Evolutionary conservation across 1,140 invertebrate genomes (phyloP), one percentile per base, ranked within the genome.

Genomic region (Drosophila parvula): DNA sequence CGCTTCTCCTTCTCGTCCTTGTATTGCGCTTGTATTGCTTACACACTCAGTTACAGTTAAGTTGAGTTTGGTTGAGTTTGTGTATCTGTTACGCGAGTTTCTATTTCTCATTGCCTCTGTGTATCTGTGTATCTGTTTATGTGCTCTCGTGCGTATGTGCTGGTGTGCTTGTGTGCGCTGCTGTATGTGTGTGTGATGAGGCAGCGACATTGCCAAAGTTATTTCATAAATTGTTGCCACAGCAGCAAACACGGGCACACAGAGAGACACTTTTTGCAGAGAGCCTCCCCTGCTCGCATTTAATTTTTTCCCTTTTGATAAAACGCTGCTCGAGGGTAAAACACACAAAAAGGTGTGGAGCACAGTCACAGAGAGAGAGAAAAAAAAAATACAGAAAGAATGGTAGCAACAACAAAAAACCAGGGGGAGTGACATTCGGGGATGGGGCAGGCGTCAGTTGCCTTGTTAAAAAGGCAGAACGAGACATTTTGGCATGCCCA

Each of bases 151-250:
- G 14, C 22, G 16, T 32, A 34, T 53, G 27, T 44, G 12, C 64
- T n/a, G 61, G 7, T 56, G 6, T 34, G 45, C 30, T 14, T 48
- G 5, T 58, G 32, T 11, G n/a, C n/a, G n/a, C 18, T n/a, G 30
- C n/a, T 44, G 27, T 22, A 27, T 51, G 60, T 69, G 44, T 32
- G 43, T 53, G 62, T 9, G 40, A 62, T 56, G 53, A 60, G 44
- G 22, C 57, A 59, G 56, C 44, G 59, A 74, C 70, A 86, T 86
- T 79, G 83, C 71, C 71, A 62, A 79, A 88, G 83, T 88, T 88
- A 88, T 88, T 88, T 89, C 77, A 83, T 83, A 88, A 88, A 88
- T 88, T 88, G 83, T 89, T 88, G 80, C 84, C 84, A 88, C 84
- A 88, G 83, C 76, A 88, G 79, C 83, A 80, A 68, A 78, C 77